Conservation (phyloP, 1,140 invertebrate genomes). For the Schlechtendalia chinensis region DNA sequence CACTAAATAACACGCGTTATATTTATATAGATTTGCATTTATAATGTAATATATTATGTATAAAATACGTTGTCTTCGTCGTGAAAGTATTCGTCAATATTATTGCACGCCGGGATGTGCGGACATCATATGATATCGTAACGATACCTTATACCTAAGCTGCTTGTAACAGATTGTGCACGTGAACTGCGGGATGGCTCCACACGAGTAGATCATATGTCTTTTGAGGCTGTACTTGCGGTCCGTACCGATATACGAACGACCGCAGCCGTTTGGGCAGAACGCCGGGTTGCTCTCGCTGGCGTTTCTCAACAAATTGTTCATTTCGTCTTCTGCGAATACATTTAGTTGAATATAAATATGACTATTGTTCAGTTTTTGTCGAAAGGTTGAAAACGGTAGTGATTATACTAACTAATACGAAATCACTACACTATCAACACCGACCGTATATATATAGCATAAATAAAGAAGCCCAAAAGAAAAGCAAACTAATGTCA, state of each 20-base stretch:
- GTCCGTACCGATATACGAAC: constrained; percentile 51
- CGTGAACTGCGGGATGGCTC: constrained; percentile 49
- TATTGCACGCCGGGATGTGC: not conserved
- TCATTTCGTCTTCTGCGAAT: not conserved
- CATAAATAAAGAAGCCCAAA: no score
- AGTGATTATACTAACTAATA: no score
- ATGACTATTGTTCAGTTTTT: no score
- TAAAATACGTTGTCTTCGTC: no score
- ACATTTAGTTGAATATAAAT: not conserved
- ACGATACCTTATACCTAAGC: constrained; percentile 54
- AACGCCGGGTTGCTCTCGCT: not conserved
- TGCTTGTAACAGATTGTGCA: constrained; percentile 54
- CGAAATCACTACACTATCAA: no score
- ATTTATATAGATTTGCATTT: no score
- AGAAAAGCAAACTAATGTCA: no score
- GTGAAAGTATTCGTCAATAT: not conserved
- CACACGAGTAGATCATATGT: constrained; percentile 52
- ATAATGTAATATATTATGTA: no score
- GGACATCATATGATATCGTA: constrained; percentile 5
- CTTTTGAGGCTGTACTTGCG: constrained; percentile 39
- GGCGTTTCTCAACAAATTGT: not conserved
- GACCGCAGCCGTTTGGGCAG: constrained; percentile 49
- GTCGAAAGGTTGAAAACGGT: no score
- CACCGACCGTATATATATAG: no score
- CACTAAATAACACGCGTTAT: no score